Percentiles rank a stretch among this genome's conserved stretches.
Evolutionary conservation across 2,888 invertebrate species (phyloP).

Genomic region (Seladonia tumulorum): DNA sequence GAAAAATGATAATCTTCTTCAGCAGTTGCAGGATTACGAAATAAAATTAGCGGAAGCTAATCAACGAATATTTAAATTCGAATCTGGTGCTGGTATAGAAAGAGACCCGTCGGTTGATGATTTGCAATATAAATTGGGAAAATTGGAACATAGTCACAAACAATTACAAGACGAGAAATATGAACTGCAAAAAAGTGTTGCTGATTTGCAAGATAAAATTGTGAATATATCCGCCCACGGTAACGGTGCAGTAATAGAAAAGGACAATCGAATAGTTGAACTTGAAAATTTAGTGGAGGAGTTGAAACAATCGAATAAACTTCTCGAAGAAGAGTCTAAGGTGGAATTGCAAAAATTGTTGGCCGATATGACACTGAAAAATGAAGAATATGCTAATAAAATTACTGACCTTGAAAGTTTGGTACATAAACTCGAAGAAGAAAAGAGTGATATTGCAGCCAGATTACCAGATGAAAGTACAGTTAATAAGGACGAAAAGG

Average conservation of each 20-base stretch:
- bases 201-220: conserved; percentile 78
- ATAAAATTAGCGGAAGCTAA: conserved; percentile 84
- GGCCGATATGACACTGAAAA: conserved; percentile 72
- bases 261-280: conserved; percentile 84
- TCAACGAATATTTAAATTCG: conserved; percentile 76
- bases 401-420: conserved; percentile 76
- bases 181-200: conserved; percentile 77
- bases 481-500: conserved; percentile 78
- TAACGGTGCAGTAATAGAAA: conserved; percentile 74
- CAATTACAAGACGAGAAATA: conserved; percentile 80
- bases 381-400: conserved; percentile 76
- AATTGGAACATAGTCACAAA: conserved; percentile 75
- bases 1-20: conserved; percentile 87
- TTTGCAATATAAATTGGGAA: conserved; percentile 74
- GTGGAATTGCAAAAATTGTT: conserved; percentile 76
- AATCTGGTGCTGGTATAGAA: conserved; percentile 76
- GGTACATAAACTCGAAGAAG: conserved; percentile 75
- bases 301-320: conserved; percentile 78
- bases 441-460: conserved; percentile 69
- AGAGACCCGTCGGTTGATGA: conserved; percentile 72
- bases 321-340: conserved; percentile 78
- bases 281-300: conserved; percentile 83
- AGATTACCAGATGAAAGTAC: conserved; percentile 69
- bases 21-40: conserved; percentile 86
- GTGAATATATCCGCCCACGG: conserved; percentile 69